Base-by-base conservation (phyloP, 1,140 invertebrate species). In the Tetranychus urticae region DNA sequence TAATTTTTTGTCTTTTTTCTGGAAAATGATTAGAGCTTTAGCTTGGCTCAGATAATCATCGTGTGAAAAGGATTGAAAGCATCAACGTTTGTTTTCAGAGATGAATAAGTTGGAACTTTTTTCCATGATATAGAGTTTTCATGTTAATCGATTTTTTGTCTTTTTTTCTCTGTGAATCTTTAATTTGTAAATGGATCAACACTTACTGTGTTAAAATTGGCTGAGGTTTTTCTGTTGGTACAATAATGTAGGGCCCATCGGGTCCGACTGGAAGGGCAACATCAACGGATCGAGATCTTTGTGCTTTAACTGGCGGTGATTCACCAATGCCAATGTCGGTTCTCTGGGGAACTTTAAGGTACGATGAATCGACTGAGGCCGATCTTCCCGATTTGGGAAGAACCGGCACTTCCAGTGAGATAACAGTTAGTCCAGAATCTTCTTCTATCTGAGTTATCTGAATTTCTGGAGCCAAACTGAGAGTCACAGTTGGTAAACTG, bases 251-350 rank as follows among this genome's bases (percentile, higher is more conserved):
- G 60, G 60, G 66, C 31, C 61, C 58, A 33, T 60, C 46, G 33
- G 66, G 62, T 56, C 86, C 84, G 1, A 86, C 89, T 1, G 88
- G 87, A 60, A 91, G 73, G 14, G 86, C 85, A 62, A 90, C 88
- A 71, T 91, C 87, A 54, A 90, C 86, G 35, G 86, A 88, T 61
- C 85, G 79, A 4, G 87, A 90, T 14, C 88, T 76, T 8, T 42
- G n/a, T 13, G 60, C 59, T 47, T 61, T 61, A 3, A 81, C 76
- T 7, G 79, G 77, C 61, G 74, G 57, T n/a, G 39, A 37, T 37
- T 65, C 66, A 23, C 55, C 36, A 37, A 61, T 57, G 47, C 34
- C 59, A 14, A 65, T 55, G 34, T 64, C 63, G 14, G 52, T 59
- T 39, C 62, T 61, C 47, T 60, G 57, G 0, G 83, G 82, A 14